phyloP scores from a whole-genome alignment of 2,113 vertebrate species.

The Bos indicus region DNA sequence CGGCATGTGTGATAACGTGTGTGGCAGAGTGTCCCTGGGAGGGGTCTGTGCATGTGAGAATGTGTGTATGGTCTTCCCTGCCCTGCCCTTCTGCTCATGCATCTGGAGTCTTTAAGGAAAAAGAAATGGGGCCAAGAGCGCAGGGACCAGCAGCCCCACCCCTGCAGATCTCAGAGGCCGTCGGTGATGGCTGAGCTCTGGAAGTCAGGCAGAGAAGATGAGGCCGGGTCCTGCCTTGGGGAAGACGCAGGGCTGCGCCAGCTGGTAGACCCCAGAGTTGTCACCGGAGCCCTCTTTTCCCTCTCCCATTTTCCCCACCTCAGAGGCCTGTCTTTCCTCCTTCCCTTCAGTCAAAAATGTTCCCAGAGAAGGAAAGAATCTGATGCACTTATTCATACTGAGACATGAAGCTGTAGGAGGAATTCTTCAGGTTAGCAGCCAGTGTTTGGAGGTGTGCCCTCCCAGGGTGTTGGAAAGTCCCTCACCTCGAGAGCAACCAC shows the following conservation, averaged over 20 bases:
- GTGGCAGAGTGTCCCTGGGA: background rate
- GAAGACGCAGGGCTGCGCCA: no score
- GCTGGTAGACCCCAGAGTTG: background rate
- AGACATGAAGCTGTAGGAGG: background rate
- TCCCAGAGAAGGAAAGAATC: background rate
- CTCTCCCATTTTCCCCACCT: background rate
- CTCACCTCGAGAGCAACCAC: fast-evolving
- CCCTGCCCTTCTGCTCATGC: background rate
- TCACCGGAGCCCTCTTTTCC: background rate
- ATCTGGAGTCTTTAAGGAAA: background rate
- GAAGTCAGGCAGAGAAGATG: background rate
- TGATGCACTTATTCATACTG: background rate
- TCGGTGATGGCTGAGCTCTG: background rate
- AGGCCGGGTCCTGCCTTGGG: background rate
- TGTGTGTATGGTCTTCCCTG: background rate
- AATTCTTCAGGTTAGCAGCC: background rate
- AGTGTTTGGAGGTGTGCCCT: background rate
- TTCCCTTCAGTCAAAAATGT: background rate
- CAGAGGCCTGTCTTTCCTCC: background rate
- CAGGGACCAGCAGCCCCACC: background rate
- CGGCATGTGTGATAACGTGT: fast-evolving
- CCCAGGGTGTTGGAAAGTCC: background rate
- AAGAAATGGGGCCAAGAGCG: background rate
- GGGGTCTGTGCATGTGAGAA: background rate
- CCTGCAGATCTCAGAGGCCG: background rate